phyloP scores from a whole-genome alignment of 1,140 invertebrate genomes.

The Drosophila auraria region DNA sequence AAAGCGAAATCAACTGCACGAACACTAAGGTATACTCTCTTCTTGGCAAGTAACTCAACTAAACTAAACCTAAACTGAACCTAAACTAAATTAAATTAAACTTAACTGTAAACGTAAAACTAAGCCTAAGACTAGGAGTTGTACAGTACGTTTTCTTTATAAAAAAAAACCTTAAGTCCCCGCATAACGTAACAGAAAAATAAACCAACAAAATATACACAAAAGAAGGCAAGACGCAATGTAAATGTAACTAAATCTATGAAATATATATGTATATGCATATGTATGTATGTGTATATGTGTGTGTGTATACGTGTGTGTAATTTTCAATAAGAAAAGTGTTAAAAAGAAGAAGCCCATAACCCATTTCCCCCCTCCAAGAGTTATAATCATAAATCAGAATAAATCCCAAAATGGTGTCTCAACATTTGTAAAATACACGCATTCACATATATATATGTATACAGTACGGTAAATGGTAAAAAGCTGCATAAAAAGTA shows the following conservation, averaged over 20 bases:
- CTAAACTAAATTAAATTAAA: constrained; percentile 28
- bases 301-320: constrained; percentile 46
- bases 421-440: constrained; percentile 46
- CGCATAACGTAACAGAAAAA: constrained; percentile 22
- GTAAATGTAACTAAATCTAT: constrained; percentile 41
- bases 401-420: constrained; percentile 18
- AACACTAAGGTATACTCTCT: constrained; percentile 70
- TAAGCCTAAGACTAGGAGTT: constrained; percentile 15
- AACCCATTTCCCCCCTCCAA: constrained; percentile 8
- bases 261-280: constrained; percentile 16
- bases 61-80: constrained; percentile 34
- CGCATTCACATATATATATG: constrained; percentile 17
- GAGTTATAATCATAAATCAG: constrained; percentile 34
- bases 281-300: constrained; percentile 30
- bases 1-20: constrained; percentile 53
- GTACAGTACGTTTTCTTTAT: constrained; percentile 32
- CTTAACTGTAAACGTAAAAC: constrained; percentile 26
- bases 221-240: constrained; percentile 10
- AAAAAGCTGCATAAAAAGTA: constrained; percentile 14
- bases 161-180: constrained; percentile 26
- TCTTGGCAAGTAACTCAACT: constrained; percentile 45
- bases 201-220: constrained; percentile 20
- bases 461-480: constrained; percentile 19
- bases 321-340: constrained; percentile 25
- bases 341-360: constrained; percentile 8